These are phyloP conservation scores for Hypocryptadius cinnamomeus DNA, from an alignment of 2,113 vertebrate genomes.

Conservation along the genomic window DNA sequence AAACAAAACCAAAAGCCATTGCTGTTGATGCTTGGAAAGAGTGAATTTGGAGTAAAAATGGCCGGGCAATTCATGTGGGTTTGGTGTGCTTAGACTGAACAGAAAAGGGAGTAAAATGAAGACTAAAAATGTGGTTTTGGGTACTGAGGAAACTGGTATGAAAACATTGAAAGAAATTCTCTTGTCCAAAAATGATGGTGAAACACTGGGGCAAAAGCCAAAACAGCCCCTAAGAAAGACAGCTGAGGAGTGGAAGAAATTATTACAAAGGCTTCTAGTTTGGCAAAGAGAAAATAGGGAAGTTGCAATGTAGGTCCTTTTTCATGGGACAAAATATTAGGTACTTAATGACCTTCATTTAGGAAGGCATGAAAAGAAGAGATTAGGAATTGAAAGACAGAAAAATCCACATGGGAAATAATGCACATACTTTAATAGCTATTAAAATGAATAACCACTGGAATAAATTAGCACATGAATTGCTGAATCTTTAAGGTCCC, in stretches of 20 bases:
- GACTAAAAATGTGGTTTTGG: background rate
- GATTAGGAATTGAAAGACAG: background rate
- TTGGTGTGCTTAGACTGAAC: background rate
- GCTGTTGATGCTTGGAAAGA: background rate
- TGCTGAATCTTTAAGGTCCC: background rate
- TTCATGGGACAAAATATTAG: background rate
- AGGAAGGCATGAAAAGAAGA: background rate
- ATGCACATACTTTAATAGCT: background rate
- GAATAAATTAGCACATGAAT: slow-evolving; percentile 26
- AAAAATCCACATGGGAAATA: slow-evolving; percentile 19
- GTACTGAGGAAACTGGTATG: background rate
- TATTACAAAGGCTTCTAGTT: background rate
- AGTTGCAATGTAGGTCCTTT: background rate
- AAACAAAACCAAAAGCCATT: background rate
- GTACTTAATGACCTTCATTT: background rate
- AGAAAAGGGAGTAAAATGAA: background rate
- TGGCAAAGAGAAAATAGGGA: background rate
- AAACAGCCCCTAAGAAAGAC: background rate
- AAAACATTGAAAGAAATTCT: background rate
- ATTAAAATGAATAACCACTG: background rate
- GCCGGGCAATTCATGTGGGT: background rate
- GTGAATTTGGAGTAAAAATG: background rate
- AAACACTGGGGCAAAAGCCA: background rate
- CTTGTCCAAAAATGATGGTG: background rate
- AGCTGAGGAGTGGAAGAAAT: background rate